Evolutionary conservation across 2,113 vertebrate genomes (phyloP).

Genomic region (Lagenorhynchus albirostris): DNA sequence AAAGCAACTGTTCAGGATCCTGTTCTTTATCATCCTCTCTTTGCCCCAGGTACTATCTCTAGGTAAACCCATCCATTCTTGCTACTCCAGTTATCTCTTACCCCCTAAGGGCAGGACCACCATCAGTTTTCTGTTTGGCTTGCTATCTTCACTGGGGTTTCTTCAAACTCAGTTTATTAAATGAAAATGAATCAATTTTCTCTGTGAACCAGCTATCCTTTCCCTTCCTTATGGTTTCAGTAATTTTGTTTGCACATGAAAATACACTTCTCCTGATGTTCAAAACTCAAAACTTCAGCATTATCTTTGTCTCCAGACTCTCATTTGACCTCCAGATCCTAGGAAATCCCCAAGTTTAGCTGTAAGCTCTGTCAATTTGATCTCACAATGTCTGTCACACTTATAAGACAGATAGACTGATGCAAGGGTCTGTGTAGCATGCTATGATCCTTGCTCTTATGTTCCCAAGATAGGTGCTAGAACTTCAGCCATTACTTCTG

Average conservation of each 20-base stretch:
- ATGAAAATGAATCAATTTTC: background rate
- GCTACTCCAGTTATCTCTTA: background rate
- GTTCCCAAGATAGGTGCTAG: background rate
- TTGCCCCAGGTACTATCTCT: background rate
- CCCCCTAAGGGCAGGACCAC: background rate
- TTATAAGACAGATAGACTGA: background rate
- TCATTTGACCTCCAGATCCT: background rate
- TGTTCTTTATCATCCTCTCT: background rate
- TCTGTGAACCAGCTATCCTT: background rate
- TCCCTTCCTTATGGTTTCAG: background rate
- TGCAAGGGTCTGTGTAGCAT: background rate
- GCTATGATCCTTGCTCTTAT: background rate
- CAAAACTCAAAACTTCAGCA: background rate
- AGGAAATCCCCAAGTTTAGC: background rate
- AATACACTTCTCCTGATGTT: background rate
- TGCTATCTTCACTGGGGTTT: background rate
- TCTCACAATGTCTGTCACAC: slow-evolving; percentile 3
- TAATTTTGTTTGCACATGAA: background rate
- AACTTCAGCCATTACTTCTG: background rate
- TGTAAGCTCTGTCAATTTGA: slow-evolving; percentile 4
- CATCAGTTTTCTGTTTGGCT: background rate
- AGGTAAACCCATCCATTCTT: background rate
- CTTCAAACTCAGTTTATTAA: background rate
- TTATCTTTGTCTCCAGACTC: background rate
- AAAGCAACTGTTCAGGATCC: background rate